Conservation (phyloP, 2,797 vertebrate genomes). For the Gymnothorax javanicus region DNA sequence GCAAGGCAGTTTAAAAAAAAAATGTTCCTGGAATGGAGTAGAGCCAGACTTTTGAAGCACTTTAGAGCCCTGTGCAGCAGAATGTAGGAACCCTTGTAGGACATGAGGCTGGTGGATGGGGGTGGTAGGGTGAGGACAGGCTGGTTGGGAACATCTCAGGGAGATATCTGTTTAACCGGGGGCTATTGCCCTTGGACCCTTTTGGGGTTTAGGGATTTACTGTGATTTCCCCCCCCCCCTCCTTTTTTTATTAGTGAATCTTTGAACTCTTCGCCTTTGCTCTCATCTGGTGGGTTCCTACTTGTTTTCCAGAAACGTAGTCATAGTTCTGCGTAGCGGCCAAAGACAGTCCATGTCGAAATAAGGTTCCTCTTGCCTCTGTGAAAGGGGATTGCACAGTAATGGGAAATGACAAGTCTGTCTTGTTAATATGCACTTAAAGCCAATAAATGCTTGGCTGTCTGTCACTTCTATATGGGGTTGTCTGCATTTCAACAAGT, state of each 20-base stretch:
- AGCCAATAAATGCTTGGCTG: not conserved
- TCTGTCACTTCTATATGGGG: constrained; percentile 3
- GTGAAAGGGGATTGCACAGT: constrained; percentile 9
- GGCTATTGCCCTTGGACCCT: not conserved
- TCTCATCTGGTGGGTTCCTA: not conserved
- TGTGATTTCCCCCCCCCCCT: not conserved
- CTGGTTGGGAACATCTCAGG: constrained; percentile 56
- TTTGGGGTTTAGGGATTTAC: not conserved
- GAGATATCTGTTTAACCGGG: constrained; percentile 49
- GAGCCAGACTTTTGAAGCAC: constrained; percentile 53
- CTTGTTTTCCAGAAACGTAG: not conserved
- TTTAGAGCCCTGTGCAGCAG: constrained; percentile 54
- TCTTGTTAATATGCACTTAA: constrained; percentile 12
- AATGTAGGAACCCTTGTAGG: constrained; percentile 44
- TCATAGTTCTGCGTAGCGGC: not conserved
- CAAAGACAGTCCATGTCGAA: not conserved
- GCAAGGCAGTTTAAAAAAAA: constrained; percentile 40
- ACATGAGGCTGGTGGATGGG: constrained; percentile 31
- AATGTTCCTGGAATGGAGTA: constrained; percentile 52
- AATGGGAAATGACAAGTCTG: constrained; percentile 1
- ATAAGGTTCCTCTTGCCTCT: not conserved
- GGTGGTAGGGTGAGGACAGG: not conserved
- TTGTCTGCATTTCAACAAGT: not conserved
- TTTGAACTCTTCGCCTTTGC: no score
- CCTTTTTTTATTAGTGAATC: not conserved